Base-by-base conservation (phyloP, 2,888 invertebrate species). In the Andrena minutula region DNA sequence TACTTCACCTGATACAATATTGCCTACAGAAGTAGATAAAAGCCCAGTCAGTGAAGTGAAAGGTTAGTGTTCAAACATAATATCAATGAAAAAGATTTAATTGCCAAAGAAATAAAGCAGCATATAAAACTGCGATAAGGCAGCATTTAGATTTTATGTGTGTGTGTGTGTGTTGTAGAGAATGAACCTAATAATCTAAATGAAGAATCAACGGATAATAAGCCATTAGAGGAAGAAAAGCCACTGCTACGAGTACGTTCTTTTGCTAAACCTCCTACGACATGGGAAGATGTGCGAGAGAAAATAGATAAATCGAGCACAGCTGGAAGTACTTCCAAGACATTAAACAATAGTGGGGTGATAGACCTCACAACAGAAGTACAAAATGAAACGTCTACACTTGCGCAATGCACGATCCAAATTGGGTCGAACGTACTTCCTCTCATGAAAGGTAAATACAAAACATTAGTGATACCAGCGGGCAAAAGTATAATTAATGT, bases 211-310 rank as follows among this genome's bases (percentile, higher is more conserved):
- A 32, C 30, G 23, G 58, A 75, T 12, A 51, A 73, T 32, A 71
- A 58, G 6, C 71, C 41, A 56, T 2, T 5, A 51, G 69, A 65
- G 53, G 75, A 71, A 51, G 76, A 80, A 26, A 88, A 86, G 41
- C 90, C 91, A 66, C 16, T 88, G 4, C 64, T 92, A 63, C 89
- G 92, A 74, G 88, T 93, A 30, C 85, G 92, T 47, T 90, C 92
- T 10, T 93, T 93, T 78, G 93, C 93, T 2, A 93, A 92, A 75
- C 89, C 90, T 28, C 91, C 92, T 0, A 88, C 84, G 1, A 91
- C 90, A 0, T 93, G 92, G 92, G 78, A 90, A 23, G 91, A 90
- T 63, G 85, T 70, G 68, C 88, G 85, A 63, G 88, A 88, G 35
- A 82, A 75, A 35, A 10, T 10, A 5, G 60, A 70, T 5, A 70